A percentile compares a stretch with the other conserved stretches of the same genome.
Conservation (phyloP, 2,797 vertebrate species). For the Trematomus bernacchii region DNA sequence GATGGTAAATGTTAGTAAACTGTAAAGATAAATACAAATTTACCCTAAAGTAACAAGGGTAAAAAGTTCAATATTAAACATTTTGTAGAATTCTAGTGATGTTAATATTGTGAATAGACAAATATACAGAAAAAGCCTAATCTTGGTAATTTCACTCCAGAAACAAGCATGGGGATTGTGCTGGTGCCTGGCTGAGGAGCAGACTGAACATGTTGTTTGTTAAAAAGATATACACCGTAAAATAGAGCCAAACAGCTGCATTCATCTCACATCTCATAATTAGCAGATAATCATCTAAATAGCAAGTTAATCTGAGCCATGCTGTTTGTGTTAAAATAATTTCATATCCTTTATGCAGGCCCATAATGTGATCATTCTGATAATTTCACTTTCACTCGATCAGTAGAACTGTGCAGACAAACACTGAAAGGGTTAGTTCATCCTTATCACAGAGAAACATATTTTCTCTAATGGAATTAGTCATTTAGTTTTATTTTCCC, state of each 20-base stretch:
- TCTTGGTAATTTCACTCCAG: too few relatives aligned
- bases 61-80: slow-evolving; percentile 2
- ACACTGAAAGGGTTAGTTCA: neutral
- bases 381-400: neutral
- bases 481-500: neutral
- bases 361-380: neutral
- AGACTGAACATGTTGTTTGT: slow-evolving; percentile 14
- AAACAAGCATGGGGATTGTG: neutral
- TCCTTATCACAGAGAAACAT: neutral
- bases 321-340: neutral
- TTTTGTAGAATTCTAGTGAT: neutral
- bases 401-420: neutral
- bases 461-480: neutral
- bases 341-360: neutral
- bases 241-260: neutral
- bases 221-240: slow-evolving; percentile 19
- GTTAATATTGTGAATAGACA: neutral
- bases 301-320: neutral
- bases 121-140: neutral
- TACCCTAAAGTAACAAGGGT: neutral
- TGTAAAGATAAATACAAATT: neutral
- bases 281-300: neutral
- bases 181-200: neutral
- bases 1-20: neutral
- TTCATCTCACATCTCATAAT: slow-evolving; percentile 2